A percentile compares a stretch with the other conserved stretches of the same genome.
Evolutionary conservation across 2,797 vertebrate species (phyloP).

Genomic region (Betta splendens): DNA sequence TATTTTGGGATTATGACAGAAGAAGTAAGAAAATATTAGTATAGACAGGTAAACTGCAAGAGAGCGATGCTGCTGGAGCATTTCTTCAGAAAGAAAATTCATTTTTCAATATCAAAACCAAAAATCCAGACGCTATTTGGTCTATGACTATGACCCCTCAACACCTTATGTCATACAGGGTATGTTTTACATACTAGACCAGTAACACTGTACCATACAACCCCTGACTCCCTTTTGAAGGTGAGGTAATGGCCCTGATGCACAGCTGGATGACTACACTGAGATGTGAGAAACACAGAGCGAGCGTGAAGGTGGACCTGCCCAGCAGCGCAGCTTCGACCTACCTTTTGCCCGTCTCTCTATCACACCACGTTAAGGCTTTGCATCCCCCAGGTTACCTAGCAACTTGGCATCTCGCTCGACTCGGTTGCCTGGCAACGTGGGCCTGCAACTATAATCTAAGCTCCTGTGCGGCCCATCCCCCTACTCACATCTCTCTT

Average conservation of each 20-base stretch:
- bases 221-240: slow-evolving; percentile 11
- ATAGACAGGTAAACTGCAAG: not conserved
- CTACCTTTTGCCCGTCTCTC: slow-evolving; percentile 39
- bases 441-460: slow-evolving; percentile 73
- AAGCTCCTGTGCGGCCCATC: slow-evolving; percentile 64
- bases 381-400: slow-evolving; percentile 80
- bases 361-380: slow-evolving; percentile 71
- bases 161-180: not conserved
- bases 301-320: slow-evolving; percentile 61
- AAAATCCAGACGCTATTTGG: not conserved
- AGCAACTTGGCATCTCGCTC: slow-evolving; percentile 82
- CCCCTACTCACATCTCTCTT: slow-evolving; percentile 60
- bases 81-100: no score
- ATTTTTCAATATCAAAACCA: no score
- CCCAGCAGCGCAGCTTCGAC: slow-evolving; percentile 51
- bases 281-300: slow-evolving; percentile 41
- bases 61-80: no score
- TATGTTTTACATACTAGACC: not conserved
- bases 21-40: not conserved
- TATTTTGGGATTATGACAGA: not conserved
- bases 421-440: slow-evolving; percentile 76
- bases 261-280: slow-evolving; percentile 57
- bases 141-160: not conserved
- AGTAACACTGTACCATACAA: not conserved
- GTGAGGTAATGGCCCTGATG: slow-evolving; percentile 15